Evolutionary conservation across 2,888 invertebrate species (phyloP).

Genomic region (Junonia oenone): DNA sequence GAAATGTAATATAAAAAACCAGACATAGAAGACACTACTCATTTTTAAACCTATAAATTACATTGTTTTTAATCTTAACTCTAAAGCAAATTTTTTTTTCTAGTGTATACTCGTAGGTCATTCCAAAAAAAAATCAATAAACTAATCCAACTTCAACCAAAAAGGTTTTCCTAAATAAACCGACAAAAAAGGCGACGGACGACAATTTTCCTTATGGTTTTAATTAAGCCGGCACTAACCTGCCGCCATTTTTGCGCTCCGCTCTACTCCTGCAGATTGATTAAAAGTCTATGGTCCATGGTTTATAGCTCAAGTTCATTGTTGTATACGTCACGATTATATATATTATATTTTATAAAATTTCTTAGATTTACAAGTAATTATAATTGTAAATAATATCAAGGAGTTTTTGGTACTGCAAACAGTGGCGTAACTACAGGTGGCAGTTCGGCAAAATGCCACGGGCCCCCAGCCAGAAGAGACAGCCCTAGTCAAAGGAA

Average conservation of each 20-base stretch:
- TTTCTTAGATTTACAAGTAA: neutral
- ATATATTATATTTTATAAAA: neutral
- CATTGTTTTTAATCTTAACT: too few relatives aligned
- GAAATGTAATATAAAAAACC: too few relatives aligned
- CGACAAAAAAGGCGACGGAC: slow-evolving; percentile 52
- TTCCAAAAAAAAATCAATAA: slow-evolving; percentile 11
- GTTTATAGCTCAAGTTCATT: slow-evolving; percentile 62
- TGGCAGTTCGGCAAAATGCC: too few relatives aligned
- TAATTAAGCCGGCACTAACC: slow-evolving; percentile 72
- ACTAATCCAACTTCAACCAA: slow-evolving; percentile 24
- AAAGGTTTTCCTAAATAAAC: slow-evolving; percentile 33
- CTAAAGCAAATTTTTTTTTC: too few relatives aligned
- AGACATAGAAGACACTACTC: too few relatives aligned
- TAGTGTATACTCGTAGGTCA: too few relatives aligned
- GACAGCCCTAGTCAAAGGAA: too few relatives aligned
- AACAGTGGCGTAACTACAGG: too few relatives aligned
- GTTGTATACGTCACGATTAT: slow-evolving; percentile 29
- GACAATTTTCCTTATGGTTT: slow-evolving; percentile 80
- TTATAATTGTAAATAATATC: too few relatives aligned
- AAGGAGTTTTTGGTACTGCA: too few relatives aligned
- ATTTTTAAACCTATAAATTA: too few relatives aligned
- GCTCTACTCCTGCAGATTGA: slow-evolving; percentile 76
- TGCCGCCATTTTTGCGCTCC: slow-evolving; percentile 75
- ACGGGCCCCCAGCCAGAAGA: too few relatives aligned
- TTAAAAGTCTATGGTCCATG: slow-evolving; percentile 80